phyloP scores from a whole-genome alignment of 2,888 invertebrate species.

The Acleris cristana region DNA sequence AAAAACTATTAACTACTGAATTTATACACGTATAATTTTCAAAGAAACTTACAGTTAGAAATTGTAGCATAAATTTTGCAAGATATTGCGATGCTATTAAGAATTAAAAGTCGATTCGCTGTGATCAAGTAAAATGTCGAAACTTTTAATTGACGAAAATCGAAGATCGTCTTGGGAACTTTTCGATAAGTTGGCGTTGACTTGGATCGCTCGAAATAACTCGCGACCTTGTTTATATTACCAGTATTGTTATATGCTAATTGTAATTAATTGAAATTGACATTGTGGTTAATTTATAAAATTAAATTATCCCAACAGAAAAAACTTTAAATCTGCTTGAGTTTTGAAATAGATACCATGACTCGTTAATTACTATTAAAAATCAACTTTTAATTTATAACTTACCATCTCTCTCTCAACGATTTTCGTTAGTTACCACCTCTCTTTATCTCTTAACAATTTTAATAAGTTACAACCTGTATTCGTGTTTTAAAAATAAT shows the following conservation, averaged over 20 bases:
- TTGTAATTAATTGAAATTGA: background rate
- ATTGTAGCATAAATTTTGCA: background rate
- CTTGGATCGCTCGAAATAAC: constrained; percentile 1
- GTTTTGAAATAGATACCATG: too few species aligned
- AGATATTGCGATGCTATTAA: constrained; percentile 3
- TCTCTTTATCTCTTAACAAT: too few species aligned
- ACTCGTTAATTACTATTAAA: too few species aligned
- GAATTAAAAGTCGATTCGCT: background rate
- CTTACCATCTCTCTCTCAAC: too few species aligned
- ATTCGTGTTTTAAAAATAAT: too few species aligned
- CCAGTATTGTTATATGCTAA: background rate
- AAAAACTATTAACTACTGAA: constrained; percentile 27
- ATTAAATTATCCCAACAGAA: too few species aligned
- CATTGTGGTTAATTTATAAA: background rate
- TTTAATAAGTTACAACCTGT: too few species aligned
- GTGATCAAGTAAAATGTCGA: constrained; percentile 4
- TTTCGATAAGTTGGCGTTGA: background rate
- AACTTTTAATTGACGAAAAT: constrained; percentile 33
- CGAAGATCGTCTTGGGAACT: constrained; percentile 23
- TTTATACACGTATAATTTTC: constrained; percentile 7
- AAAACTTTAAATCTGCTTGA: too few species aligned
- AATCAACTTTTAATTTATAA: too few species aligned
- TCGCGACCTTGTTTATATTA: background rate
- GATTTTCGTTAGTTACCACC: too few species aligned
- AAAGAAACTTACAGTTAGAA: constrained; percentile 11